Percentiles rank a stretch among this genome's conserved stretches.
These are phyloP conservation scores for Amphiura filiformis DNA, from an alignment of 35 echinoderm and acorn worm species.

Conservation along the genomic window DNA sequence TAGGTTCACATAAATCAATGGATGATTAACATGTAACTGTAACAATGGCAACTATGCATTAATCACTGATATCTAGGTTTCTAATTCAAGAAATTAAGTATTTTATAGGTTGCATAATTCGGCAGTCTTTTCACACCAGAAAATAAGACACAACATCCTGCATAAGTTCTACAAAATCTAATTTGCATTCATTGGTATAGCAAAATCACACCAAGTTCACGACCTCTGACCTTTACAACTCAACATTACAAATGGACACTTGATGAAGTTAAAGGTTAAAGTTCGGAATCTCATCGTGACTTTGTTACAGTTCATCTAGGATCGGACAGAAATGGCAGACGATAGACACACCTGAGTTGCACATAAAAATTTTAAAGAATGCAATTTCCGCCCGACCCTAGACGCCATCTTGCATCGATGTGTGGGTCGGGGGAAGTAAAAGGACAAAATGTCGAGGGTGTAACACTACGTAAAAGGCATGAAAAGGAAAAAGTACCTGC, in stretches of 20 bases:
- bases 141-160: no score
- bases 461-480: conserved; percentile 2
- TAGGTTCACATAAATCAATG: no score
- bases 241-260: background rate
- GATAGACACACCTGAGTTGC: background rate
- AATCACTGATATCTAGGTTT: no score
- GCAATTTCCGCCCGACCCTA: background rate
- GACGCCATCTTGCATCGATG: background rate
- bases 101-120: no score
- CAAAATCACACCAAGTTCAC: background rate
- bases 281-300: background rate
- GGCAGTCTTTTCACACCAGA: no score
- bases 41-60: no score
- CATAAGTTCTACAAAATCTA: background rate
- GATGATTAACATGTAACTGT: no score
- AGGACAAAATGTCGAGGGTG: background rate
- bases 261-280: background rate
- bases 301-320: background rate
- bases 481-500: background rate
- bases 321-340: background rate
- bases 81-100: no score
- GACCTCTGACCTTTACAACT: background rate
- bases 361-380: background rate
- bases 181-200: background rate
- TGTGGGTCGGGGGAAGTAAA: background rate